Percentiles rank a stretch among this genome's conserved stretches.
These are phyloP conservation scores for Lonchura striata DNA, from an alignment of 2,113 vertebrate genomes.

Conservation along the genomic window DNA sequence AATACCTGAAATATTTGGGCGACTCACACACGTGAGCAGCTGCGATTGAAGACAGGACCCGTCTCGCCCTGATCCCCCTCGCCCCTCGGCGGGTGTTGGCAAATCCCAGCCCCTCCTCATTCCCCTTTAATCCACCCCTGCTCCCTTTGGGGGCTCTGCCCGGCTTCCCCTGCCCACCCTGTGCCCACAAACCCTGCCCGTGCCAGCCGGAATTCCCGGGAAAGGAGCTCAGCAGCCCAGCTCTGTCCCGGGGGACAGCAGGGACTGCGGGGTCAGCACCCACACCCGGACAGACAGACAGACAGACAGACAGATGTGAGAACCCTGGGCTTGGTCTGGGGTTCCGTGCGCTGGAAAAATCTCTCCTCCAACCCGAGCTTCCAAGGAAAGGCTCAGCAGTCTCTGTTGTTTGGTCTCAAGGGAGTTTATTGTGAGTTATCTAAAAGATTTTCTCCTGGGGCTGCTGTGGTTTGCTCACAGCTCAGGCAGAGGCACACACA, in stretches of 20 bases:
- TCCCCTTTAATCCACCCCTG: fast-evolving
- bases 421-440: no score
- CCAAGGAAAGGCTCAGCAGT: no score
- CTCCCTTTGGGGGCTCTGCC: background rate
- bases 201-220: fast-evolving
- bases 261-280: background rate
- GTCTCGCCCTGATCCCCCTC: background rate
- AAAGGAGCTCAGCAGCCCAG: fast-evolving
- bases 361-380: no score
- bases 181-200: background rate
- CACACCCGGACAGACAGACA: fast-evolving
- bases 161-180: background rate
- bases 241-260: background rate
- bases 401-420: no score
- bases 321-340: no score
- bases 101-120: background rate
- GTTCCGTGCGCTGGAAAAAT: no score
- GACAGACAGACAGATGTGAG: background rate
- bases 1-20: conserved; percentile 20
- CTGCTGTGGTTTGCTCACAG: no score
- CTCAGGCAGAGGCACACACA: no score
- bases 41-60: background rate
- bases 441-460: no score
- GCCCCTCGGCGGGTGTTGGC: background rate
- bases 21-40: background rate